phyloP scores from a whole-genome alignment of 2,113 vertebrate species.

The Ammodramus savannarum region DNA sequence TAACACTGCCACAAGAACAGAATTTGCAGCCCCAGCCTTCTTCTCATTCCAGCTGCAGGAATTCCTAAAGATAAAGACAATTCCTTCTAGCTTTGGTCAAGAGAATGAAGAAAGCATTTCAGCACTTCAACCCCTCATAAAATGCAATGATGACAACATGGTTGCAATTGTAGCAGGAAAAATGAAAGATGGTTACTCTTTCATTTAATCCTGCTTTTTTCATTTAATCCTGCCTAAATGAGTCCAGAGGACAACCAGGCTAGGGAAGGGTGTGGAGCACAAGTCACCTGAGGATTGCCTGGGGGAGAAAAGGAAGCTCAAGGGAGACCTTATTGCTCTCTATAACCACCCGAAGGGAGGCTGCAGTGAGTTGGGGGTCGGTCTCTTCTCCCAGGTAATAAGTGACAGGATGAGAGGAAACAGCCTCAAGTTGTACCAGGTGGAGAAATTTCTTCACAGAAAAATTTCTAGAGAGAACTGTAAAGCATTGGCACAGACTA shows the following conservation, averaged over 20 bases:
- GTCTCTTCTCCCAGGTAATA: not conserved
- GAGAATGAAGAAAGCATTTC: not conserved
- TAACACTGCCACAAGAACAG: not conserved
- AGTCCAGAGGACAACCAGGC: not conserved
- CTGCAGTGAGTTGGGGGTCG: not conserved
- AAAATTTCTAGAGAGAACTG: not conserved
- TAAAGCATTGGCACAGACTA: not conserved
- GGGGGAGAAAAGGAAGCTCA: not conserved
- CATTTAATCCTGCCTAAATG: not conserved
- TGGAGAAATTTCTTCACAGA: not conserved
- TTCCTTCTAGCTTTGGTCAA: not conserved
- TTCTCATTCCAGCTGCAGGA: not conserved
- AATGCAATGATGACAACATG: not conserved
- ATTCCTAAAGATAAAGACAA: not conserved
- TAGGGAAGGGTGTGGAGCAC: not conserved
- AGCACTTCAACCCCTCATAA: rapidly evolving
- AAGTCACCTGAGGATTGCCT: not conserved
- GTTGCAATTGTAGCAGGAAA: not conserved
- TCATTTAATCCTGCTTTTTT: not conserved
- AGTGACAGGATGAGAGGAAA: not conserved
- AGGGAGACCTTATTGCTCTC: not conserved
- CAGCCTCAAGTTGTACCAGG: not conserved
- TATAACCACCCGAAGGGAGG: not conserved
- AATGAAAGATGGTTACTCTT: not conserved
- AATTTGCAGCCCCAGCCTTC: not conserved